phyloP scores from a whole-genome alignment of 2,113 vertebrate species.

The Pterocles burchelli region DNA sequence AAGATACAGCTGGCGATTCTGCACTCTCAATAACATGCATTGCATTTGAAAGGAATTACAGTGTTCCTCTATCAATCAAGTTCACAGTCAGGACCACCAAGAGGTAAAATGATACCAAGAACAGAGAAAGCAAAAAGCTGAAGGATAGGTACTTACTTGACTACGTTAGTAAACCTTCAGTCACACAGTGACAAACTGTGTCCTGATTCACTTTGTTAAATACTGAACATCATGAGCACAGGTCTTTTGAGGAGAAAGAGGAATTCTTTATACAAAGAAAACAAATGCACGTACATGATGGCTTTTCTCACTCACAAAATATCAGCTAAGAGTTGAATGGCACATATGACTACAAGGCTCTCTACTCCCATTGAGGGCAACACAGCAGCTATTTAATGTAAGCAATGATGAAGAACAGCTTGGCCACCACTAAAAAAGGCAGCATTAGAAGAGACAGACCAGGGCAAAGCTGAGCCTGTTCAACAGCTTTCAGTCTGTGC shows the following conservation, averaged over 20 bases:
- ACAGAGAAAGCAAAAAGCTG: not conserved
- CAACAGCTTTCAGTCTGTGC: not conserved
- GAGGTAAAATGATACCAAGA: not conserved
- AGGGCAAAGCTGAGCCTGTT: not conserved
- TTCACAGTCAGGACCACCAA: not conserved
- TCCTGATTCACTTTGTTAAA: not conserved
- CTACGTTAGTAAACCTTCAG: not conserved
- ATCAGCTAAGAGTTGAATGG: not conserved
- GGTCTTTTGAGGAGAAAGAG: not conserved
- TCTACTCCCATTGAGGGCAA: not conserved
- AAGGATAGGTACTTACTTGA: not conserved
- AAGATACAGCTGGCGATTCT: not conserved
- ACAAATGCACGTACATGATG: not conserved
- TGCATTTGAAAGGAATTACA: not conserved
- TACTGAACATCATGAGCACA: not conserved
- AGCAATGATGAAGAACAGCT: not conserved
- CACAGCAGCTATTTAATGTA: not conserved
- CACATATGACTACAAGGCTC: not conserved
- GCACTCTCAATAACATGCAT: not conserved
- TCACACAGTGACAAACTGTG: not conserved
- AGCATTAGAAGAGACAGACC: not conserved
- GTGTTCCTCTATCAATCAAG: not conserved
- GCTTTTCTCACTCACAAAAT: not conserved
- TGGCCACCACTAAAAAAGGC: not conserved
- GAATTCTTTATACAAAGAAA: not conserved